Base-by-base conservation (phyloP, 2,113 vertebrate species). In the Butorides virescens region DNA sequence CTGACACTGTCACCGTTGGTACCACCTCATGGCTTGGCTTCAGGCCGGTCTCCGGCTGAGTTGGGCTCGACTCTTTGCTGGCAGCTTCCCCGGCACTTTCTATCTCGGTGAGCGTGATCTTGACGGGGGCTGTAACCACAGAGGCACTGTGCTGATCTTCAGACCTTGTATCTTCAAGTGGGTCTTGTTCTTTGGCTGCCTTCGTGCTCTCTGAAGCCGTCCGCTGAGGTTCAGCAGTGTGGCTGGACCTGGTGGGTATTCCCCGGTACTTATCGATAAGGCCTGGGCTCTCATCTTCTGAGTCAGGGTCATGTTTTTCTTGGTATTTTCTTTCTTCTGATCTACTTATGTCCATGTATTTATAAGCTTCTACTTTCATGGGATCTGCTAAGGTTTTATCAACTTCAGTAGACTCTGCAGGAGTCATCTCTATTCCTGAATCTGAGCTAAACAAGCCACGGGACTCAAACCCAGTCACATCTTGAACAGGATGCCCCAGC, bases 281-380 rank as follows among this genome's bases (percentile, higher is more conserved):
- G 74, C 91, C 78, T 70, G 96, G 90, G n/a, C 96, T 97, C 75
- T 98, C 98, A 39, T 98, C 98, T 85, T 97, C 97, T 84, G 96
- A 96, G 66, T 96, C 90, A 70, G 89, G 83, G 55, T 96, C 87
- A 25, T 19, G 59, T 19, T 95, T 97, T 36, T 95, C 96, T 94
- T 97, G 97, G 39, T 52, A 78, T 89, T 98, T 98, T 49, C 71
- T 97, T 76, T 99, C 99, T 90, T 99, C 99, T 23, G 99, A 97
- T 66, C 98, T 98, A 83, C 98, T 98, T 89, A 99, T 99, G 95
- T 99, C 99, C 98, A 99, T 99, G 98, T 99, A 99, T 98, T 99
- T 99, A 96, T 98, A 99, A 83, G 98, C 97, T 93, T 99, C 99
- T 50, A 97, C 97, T 98, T 99, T 99, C 96, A 99, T 95, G 63